Percentiles rank a stretch among this genome's conserved stretches.
These are phyloP conservation scores for Panthera leo DNA, from an alignment of 2,113 vertebrate species.

Conservation along the genomic window DNA sequence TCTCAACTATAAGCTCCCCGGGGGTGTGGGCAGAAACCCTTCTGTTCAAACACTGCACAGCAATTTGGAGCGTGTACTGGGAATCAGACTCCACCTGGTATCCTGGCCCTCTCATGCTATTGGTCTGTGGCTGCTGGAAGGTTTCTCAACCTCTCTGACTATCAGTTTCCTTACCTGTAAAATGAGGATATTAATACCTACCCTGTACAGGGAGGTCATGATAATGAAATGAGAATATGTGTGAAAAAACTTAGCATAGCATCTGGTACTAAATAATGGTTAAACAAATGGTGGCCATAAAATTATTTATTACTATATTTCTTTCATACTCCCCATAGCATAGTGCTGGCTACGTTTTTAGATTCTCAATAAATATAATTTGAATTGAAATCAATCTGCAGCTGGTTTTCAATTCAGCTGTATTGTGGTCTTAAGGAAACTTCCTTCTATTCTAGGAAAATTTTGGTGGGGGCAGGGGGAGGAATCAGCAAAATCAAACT, in stretches of 20 bases:
- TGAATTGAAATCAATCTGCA: constrained; percentile 17
- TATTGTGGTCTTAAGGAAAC: neutral
- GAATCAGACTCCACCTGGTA: neutral
- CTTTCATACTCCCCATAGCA: neutral
- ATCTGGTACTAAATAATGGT: neutral
- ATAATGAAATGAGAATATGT: neutral
- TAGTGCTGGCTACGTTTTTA: neutral
- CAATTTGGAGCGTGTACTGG: neutral
- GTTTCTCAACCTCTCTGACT: neutral
- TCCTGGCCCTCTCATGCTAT: neutral
- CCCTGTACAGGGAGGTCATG: neutral
- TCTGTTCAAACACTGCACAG: neutral
- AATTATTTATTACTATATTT: neutral
- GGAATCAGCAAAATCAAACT: constrained; percentile 19
- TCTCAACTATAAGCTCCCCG: neutral
- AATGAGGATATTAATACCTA: neutral
- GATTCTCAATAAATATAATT: neutral
- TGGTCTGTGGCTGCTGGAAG: neutral
- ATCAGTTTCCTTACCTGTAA: neutral
- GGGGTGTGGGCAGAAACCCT: neutral
- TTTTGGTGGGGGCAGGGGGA: too few species aligned
- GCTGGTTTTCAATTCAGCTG: constrained; percentile 2
- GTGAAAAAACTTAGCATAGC: neutral
- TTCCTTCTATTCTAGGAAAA: constrained; percentile 12
- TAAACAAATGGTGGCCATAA: neutral